Percentiles rank a stretch among this genome's conserved stretches.
phyloP scores from a whole-genome alignment of 2,113 vertebrate species.

The Machaerirhynchus nigripectus region DNA sequence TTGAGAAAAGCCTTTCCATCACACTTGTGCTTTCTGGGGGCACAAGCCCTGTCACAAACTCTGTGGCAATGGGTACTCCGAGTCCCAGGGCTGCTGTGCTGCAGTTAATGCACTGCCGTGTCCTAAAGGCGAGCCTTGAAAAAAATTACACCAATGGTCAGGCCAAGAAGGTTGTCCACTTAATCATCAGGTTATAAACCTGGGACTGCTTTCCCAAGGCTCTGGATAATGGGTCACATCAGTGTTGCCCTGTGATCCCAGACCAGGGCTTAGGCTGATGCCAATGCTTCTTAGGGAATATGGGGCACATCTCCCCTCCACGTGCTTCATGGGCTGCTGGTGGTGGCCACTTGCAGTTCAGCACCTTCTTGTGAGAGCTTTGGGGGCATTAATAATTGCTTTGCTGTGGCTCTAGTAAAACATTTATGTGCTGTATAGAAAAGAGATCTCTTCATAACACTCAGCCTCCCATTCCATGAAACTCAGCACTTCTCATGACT shows the following conservation, averaged over 20 bases:
- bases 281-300: background rate
- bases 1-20: background rate
- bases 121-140: background rate
- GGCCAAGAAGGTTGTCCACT: background rate
- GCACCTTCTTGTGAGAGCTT: background rate
- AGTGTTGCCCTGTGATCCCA: background rate
- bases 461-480: background rate
- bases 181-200: background rate
- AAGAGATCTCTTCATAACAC: background rate
- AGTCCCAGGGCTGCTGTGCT: background rate
- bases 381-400: background rate
- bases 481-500: background rate
- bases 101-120: background rate
- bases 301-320: background rate
- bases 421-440: background rate
- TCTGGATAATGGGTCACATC: background rate
- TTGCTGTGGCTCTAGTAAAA: background rate
- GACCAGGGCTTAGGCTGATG: background rate
- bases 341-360: background rate
- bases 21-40: background rate
- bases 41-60: background rate
- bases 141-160: background rate
- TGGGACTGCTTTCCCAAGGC: background rate
- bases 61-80: background rate
- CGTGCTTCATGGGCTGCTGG: background rate